Evolutionary conservation across 1,140 invertebrate species (phyloP), one percentile per base, ranked within the genome.

Genomic region (Ridgeia piscesae): DNA sequence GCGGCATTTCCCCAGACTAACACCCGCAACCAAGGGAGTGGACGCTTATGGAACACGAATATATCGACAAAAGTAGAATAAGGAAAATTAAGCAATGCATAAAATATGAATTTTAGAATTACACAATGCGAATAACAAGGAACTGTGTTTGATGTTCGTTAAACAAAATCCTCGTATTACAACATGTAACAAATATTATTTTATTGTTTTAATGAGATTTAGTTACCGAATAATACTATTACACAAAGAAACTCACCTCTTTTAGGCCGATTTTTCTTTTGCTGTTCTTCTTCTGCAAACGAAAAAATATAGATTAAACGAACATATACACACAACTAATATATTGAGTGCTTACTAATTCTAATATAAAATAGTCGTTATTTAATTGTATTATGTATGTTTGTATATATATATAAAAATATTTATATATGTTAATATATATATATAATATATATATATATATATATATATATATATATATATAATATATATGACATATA

Each of bases 401-500:
- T 2, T 9, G n/a, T 90, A n/a, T 90, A 90, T 90, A 90, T 90
- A 89, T 89, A 89, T 89, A 89, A 9, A 89, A 9, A 89, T 89
- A 89, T 89, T 9, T 89, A 89, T 89, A 89, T 89, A 89, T 89
- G 27, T 33, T 8, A 8, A 89, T 34, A 33, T 33, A 33, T 89
- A 89, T 33, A 33, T 34, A 89, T 89, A 33, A 89, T 89, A 89
- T 33, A 89, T 33, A 89, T 34, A 34, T 33, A 33, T 34, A 89
- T 33, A 33, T 89, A 33, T 33, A 33, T 89, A 33, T 34, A 89
- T 33, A 33, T 33, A 33, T 33, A 89, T 89, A 89, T 89, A 89
- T 33, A 89, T 89, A 34, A n/a, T 89, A n/a, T n/a, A n/a, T n/a
- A n/a, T n/a, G n/a, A n/a, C n/a, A 90, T 90, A 90, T 35, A 90